A percentile compares a stretch with the other conserved stretches of the same genome.
Evolutionary conservation across 2,888 invertebrate genomes (phyloP).

Genomic region (Pyrgus malvae): DNA sequence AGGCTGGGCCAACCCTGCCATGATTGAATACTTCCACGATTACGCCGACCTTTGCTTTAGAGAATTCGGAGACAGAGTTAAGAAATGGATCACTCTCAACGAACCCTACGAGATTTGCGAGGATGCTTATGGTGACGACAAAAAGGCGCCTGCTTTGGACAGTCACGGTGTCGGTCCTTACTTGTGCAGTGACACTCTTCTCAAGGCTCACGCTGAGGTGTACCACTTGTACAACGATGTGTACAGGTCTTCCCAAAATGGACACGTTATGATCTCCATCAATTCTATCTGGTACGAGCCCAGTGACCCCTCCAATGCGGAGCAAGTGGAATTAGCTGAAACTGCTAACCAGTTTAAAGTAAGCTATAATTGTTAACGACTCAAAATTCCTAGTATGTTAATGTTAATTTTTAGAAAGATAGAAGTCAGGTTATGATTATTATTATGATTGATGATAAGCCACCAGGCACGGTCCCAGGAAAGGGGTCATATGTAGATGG

Average conservation of each 20-base stretch:
- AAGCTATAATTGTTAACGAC: background rate
- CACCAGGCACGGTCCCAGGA: too few relatives aligned
- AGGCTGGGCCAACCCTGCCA: slow-evolving; percentile 78
- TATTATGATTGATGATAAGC: too few relatives aligned
- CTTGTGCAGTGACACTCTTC: slow-evolving; percentile 83
- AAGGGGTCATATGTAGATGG: too few relatives aligned
- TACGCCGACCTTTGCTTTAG: slow-evolving; percentile 79
- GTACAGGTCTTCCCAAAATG: slow-evolving; percentile 80
- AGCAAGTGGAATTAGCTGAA: slow-evolving; percentile 71
- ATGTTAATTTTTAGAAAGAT: too few relatives aligned
- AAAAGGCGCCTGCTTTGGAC: slow-evolving; percentile 77
- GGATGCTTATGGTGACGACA: slow-evolving; percentile 76
- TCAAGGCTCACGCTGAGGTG: slow-evolving; percentile 85
- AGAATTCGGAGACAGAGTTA: slow-evolving; percentile 80
- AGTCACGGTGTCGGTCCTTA: slow-evolving; percentile 84
- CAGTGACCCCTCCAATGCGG: slow-evolving; percentile 60
- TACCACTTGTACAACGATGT: slow-evolving; percentile 84
- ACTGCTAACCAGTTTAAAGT: slow-evolving; percentile 78
- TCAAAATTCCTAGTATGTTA: background rate
- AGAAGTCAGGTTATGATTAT: too few relatives aligned
- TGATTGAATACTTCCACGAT: slow-evolving; percentile 79
- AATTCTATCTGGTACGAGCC: slow-evolving; percentile 80
- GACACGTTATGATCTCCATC: slow-evolving; percentile 78
- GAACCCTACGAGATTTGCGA: slow-evolving; percentile 83
- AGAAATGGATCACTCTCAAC: slow-evolving; percentile 87